Conservation (phyloP, 2,888 invertebrate species). For the Apeira syringaria region DNA sequence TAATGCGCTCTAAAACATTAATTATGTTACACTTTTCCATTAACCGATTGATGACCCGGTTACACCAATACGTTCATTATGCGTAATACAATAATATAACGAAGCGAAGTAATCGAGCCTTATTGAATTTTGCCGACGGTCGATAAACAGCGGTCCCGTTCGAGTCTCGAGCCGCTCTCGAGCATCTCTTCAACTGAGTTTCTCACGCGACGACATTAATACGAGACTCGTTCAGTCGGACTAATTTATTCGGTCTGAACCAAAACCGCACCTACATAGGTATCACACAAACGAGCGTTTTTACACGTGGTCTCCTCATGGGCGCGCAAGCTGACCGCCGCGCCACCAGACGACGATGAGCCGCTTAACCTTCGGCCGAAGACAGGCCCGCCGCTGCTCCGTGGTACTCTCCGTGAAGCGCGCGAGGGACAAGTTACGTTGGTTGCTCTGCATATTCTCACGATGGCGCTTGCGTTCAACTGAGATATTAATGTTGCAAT, state of each 20-base stretch:
- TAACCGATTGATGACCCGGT: constrained; percentile 49
- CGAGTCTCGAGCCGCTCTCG: constrained; percentile 53
- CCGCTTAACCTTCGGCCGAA: constrained; percentile 29
- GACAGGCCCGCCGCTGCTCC: constrained; percentile 27
- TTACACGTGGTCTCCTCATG: constrained; percentile 53
- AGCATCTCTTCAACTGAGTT: constrained; percentile 48
- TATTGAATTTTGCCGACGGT: constrained; percentile 32
- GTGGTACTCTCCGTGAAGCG: constrained; percentile 26
- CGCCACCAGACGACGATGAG: constrained; percentile 36
- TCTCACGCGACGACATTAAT: constrained; percentile 68
- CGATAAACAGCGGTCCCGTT: constrained; percentile 37
- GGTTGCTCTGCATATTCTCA: constrained; percentile 64
- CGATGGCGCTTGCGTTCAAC: constrained; percentile 71
- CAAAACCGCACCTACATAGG: constrained; percentile 63
- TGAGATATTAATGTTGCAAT: constrained; percentile 68
- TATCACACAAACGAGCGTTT: constrained; percentile 68
- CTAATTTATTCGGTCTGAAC: constrained; percentile 66
- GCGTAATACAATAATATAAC: constrained; percentile 31
- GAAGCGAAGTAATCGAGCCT: constrained; percentile 22
- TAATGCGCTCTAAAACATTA: constrained; percentile 42
- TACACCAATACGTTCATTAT: constrained; percentile 38
- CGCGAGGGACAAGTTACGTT: constrained; percentile 44
- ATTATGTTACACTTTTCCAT: constrained; percentile 41
- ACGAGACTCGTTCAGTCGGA: constrained; percentile 63
- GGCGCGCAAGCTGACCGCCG: constrained; percentile 50